These are phyloP conservation scores for Nemotelus nigrinus DNA, from an alignment of 2,888 invertebrate species.

Conservation along the genomic window DNA sequence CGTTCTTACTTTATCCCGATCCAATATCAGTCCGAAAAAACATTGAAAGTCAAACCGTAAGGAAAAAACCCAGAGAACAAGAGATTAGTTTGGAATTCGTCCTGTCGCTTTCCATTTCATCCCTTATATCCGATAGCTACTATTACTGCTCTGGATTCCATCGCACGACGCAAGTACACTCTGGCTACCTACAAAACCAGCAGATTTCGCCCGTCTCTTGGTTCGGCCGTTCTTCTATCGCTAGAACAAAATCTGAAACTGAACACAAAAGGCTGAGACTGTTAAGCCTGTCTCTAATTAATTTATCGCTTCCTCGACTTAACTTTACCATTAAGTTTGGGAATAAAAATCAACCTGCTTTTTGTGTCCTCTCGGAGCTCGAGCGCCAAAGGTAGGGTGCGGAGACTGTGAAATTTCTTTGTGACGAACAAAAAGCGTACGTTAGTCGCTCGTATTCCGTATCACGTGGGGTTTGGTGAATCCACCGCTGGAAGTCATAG, in stretches of 20 bases:
- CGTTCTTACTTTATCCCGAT: not conserved
- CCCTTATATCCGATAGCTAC: not conserved
- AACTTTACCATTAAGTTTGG: slow-evolving; percentile 38
- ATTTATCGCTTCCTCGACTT: slow-evolving; percentile 48
- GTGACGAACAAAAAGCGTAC: not conserved
- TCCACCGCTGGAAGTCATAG: not conserved
- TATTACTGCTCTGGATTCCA: not conserved
- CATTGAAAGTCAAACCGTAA: not conserved
- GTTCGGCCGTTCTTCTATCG: slow-evolving; percentile 28
- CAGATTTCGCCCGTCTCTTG: not conserved
- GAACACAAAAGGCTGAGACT: slow-evolving; percentile 46
- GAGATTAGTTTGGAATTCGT: slow-evolving; percentile 10
- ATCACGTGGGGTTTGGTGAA: too few species aligned
- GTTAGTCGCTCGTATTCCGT: too few species aligned
- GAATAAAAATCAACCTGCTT: slow-evolving; percentile 40
- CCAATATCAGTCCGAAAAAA: not conserved
- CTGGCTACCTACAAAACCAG: not conserved
- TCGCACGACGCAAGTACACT: not conserved
- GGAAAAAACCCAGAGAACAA: not conserved
- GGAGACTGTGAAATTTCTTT: not conserved
- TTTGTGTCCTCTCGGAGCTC: slow-evolving; percentile 14
- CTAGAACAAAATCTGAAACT: slow-evolving; percentile 39
- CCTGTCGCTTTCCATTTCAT: slow-evolving; percentile 13
- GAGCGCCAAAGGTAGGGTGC: not conserved
- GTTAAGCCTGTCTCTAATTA: slow-evolving; percentile 49